phyloP scores from a whole-genome alignment of 2,113 vertebrate species.

The Pelodiscus sinensis region DNA sequence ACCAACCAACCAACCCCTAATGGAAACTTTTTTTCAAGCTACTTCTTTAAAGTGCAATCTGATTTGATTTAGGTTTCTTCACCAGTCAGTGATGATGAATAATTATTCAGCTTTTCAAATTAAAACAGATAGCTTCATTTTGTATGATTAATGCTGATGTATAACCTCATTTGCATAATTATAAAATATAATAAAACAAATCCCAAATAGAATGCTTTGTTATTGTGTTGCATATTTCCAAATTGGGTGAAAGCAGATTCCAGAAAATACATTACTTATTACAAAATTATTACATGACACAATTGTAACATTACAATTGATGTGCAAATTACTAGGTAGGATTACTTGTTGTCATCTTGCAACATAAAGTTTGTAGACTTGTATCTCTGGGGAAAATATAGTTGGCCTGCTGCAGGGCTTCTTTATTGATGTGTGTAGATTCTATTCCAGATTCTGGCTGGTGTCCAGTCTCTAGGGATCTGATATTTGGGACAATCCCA shows the following conservation, averaged over 20 bases:
- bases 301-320: conserved; percentile 21
- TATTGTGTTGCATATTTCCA: conserved; percentile 4
- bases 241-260: not conserved
- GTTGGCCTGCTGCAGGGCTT: not conserved
- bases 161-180: conserved; percentile 75
- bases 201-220: conserved; percentile 41
- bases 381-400: not conserved
- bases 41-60: conserved; percentile 64
- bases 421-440: no score
- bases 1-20: conserved; percentile 2
- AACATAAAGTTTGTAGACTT: conserved; percentile 7
- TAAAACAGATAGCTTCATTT: conserved; percentile 65
- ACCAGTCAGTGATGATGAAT: conserved; percentile 68
- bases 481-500: no score
- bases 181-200: conserved; percentile 70
- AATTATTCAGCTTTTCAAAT: conserved; percentile 71
- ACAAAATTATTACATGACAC: not conserved
- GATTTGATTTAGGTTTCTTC: conserved; percentile 73
- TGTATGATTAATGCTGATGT: conserved; percentile 75
- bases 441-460: no score
- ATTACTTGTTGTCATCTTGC: not conserved
- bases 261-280: conserved; percentile 7
- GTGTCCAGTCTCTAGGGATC: no score
- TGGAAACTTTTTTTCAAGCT: conserved; percentile 17
- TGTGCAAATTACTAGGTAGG: conserved; percentile 33